Base-by-base conservation (phyloP, 2,797 vertebrate species). In the Microctenopoma stevenorrisi region DNA sequence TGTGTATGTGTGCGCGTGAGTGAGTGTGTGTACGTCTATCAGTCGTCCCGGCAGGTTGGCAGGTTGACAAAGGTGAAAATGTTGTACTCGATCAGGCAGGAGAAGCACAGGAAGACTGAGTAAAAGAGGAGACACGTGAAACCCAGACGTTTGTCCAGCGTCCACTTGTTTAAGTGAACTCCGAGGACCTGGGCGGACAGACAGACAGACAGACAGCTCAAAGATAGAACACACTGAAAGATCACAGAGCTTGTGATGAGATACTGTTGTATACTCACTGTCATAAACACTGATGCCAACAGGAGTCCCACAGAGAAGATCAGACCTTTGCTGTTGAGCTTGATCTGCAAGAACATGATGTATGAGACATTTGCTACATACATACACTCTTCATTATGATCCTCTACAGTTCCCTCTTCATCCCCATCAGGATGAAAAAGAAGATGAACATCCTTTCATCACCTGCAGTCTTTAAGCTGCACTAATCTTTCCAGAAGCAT, bases 11-110 rank as follows among this genome's bases (percentile, higher is more conserved):
- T 55, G 61, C 40, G 26, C 56, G 13, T 44, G 12, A 15, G 59
- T 12, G 26, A 25, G 18, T 43, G 18, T 56, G 9, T 22, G 37
- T 35, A 61, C 50, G 51, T 4, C 18, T n/a, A 26, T 87, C 73
- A 90, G 49, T 82, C 71, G 57, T 96, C 95, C 74, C 94, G 94
- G 77, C 98, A 99, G 92, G 97, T 99, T 0, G 97, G 98, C 91
- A 98, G 94, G 93, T 99, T 99, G 92, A 99, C 97, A 37, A 98
- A 99, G 51, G 95, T 98, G 93, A 99, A 99, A 87, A 99, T 95
- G 83, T 99, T 99, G 93, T 98, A 99, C 79, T 99, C 98, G 10
- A 97, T 99, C 94, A 99, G 95, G 92, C 98, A 98, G 94, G 98
- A 99, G 94, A 99, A 95, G 88, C 96, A 98, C 85, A 99, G 92